Evolutionary conservation across 2,888 invertebrate genomes (phyloP).

Genomic region (Nemurella pictetii): DNA sequence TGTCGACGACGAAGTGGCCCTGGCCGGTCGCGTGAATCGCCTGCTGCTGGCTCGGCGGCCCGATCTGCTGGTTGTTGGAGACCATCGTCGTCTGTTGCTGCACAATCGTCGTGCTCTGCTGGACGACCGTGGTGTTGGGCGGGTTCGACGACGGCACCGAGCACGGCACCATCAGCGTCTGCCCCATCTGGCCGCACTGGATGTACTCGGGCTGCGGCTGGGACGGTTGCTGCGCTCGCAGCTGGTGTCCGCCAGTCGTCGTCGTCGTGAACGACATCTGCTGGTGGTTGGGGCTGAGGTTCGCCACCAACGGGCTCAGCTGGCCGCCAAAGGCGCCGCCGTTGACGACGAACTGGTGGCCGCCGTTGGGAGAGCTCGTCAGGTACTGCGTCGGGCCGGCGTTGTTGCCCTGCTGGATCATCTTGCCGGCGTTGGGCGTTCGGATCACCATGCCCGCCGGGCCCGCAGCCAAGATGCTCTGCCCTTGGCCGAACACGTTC

Average conservation of each 20-base stretch:
- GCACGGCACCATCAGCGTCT: constrained; percentile 72
- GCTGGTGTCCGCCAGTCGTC: constrained; percentile 50
- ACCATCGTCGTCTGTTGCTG: constrained; percentile 80
- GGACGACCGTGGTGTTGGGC: constrained; percentile 70
- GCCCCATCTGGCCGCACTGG: constrained; percentile 70
- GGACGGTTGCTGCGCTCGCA: not conserved
- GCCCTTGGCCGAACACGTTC: constrained; percentile 62
- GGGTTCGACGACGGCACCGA: constrained; percentile 52
- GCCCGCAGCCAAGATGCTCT: constrained; percentile 66
- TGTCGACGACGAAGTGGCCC: constrained; percentile 34
- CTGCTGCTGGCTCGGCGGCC: constrained; percentile 27
- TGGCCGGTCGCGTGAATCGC: constrained; percentile 13
- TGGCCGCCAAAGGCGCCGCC: constrained; percentile 52
- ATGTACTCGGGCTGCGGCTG: constrained; percentile 68
- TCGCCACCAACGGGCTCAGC: constrained; percentile 76
- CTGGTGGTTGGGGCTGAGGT: constrained; percentile 65
- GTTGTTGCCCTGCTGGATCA: constrained; percentile 62
- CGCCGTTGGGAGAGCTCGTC: constrained; percentile 63
- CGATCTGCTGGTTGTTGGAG: constrained; percentile 64
- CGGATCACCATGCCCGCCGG: constrained; percentile 79
- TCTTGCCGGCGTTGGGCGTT: constrained; percentile 60
- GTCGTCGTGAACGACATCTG: constrained; percentile 66
- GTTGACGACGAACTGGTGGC: constrained; percentile 72
- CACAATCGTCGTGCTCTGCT: constrained; percentile 83
- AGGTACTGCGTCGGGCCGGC: constrained; percentile 69